Base-by-base conservation (phyloP, 1,140 invertebrate species). In the Phthorimaea operculella region DNA sequence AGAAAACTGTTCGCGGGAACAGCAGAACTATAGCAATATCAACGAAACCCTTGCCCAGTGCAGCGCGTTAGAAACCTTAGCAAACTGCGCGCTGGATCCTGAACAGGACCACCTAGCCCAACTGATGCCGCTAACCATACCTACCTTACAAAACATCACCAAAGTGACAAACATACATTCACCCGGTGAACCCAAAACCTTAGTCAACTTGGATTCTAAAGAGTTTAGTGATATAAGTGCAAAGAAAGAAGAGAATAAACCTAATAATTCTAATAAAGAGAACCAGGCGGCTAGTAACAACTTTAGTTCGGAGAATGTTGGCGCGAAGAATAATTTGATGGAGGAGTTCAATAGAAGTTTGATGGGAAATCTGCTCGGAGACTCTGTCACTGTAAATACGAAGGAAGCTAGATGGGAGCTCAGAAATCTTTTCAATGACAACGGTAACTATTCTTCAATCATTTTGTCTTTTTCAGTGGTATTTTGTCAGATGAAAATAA, bases 371-470 rank as follows among this genome's bases (percentile, higher is more conserved):
- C 59, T 86, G 4, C 69, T 83, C 15, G 76, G 73, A 33, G 85
- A 86, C 63, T 86, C 83, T 47, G 84, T 90, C 36, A 90, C 89
- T 21, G 86, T 89, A 1, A 89, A 90, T 57, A 90, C 89, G 1
- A 90, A 89, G 55, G 89, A 90, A 64, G 89, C 81, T 2, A 60
- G 80, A 52, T 85, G 79, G 76, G 85, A 87, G 57, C 61, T 87
- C 6, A 72, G 83, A 39, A 85, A 86, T 54, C 64, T 86, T 50
- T 86, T 85, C 54, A 82, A 83, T 69, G 79, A 79, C 52, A 83
- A 82, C 72, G 83, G 85, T 85, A 71, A 70, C 2, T 47, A 8
- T 8, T 15, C 16, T 15, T 15, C 5, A 9, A 4, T 15, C 4
- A 47, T 14, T 47, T 14, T 17, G 44, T n/a, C n/a, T n/a, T n/a